Conservation (phyloP, 35 echinoderm and acorn worm species). For the Heliocidaris erythrogramma region DNA sequence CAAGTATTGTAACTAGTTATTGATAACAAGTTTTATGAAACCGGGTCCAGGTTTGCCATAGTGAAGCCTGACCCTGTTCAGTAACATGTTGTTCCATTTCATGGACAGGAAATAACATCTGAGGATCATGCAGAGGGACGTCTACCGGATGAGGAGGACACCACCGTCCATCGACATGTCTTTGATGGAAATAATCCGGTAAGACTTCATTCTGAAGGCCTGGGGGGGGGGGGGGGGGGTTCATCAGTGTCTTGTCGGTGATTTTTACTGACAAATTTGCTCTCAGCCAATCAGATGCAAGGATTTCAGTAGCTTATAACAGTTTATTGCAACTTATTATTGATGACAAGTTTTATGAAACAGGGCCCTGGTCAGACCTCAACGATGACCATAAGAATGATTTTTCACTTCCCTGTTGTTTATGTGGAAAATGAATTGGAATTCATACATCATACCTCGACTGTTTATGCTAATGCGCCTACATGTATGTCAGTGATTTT, state of each 20-base stretch:
- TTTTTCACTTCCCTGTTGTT: no score
- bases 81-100: not conserved
- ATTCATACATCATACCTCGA: no score
- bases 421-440: no score
- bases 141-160: not conserved
- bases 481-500: no score
- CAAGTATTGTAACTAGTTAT: not conserved
- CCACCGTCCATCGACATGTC: not conserved
- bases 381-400: not conserved
- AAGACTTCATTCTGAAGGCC: not conserved
- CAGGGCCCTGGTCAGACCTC: not conserved
- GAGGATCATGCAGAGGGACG: not conserved
- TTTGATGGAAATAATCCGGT: constrained; percentile 54
- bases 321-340: no score
- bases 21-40: not conserved
- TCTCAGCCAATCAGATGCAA: no score
- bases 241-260: no score
- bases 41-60: not conserved
- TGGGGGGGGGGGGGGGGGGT: no score
- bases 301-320: no score
- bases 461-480: no score
- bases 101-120: not conserved
- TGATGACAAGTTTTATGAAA: no score
- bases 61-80: not conserved
- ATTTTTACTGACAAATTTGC: no score